Percentiles rank a stretch among this genome's conserved stretches.
These are phyloP conservation scores for Pterois miles DNA, from an alignment of 2,797 vertebrate species.

Conservation along the genomic window DNA sequence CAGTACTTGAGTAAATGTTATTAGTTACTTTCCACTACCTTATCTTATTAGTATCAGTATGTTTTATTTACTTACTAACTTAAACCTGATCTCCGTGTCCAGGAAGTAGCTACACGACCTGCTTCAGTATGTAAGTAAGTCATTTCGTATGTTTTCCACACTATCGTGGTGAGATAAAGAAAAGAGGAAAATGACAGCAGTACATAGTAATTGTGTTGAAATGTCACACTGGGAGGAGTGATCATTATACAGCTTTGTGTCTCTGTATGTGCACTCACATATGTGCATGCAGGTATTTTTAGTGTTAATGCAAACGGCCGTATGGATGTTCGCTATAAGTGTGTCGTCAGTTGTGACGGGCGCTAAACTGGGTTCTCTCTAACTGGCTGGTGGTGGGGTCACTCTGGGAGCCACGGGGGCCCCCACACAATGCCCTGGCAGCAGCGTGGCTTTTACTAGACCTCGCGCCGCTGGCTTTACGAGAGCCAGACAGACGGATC, in stretches of 20 bases:
- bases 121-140: neutral
- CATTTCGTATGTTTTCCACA: neutral
- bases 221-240: conserved; percentile 36
- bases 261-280: neutral
- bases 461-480: conserved; percentile 79
- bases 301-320: neutral
- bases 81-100: neutral
- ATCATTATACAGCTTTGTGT: neutral
- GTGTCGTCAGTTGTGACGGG: conserved; percentile 14
- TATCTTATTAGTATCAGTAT: neutral
- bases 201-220: conserved; percentile 58
- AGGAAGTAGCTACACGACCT: neutral
- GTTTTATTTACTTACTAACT: neutral
- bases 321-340: neutral
- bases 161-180: neutral
- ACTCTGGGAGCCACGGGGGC: conserved; percentile 62
- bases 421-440: conserved; percentile 78
- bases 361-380: conserved; percentile 32
- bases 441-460: conserved; percentile 80
- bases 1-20: neutral
- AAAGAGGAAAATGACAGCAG: conserved; percentile 20
- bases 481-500: conserved; percentile 83
- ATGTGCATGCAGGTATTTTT: neutral
- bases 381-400: conserved; percentile 65
- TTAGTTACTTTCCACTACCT: neutral